Evolutionary conservation across 2,113 vertebrate genomes (phyloP).

Genomic region (Hippotragus niger): DNA sequence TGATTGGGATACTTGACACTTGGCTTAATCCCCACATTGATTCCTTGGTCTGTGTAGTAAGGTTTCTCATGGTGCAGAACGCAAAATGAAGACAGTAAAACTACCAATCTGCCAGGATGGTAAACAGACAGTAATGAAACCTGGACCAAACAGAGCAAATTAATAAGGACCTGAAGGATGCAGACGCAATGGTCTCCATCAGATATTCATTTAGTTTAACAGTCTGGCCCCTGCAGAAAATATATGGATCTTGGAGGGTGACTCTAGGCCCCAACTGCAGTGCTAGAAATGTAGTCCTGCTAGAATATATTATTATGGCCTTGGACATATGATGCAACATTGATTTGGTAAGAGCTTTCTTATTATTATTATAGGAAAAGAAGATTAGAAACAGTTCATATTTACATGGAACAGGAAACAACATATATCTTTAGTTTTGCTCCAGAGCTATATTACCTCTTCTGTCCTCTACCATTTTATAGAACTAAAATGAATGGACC

Average conservation of each 20-base stretch:
- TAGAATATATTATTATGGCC: neutral
- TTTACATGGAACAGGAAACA: neutral
- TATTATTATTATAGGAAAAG: neutral
- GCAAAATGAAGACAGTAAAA: neutral
- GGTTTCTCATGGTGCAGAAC: neutral
- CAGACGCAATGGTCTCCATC: neutral
- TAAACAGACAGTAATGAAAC: neutral
- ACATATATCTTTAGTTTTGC: neutral
- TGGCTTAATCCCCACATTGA: neutral
- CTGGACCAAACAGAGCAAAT: neutral
- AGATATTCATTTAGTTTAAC: neutral
- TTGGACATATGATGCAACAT: rapidly evolving
- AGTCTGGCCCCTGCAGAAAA: neutral
- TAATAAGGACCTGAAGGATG: neutral
- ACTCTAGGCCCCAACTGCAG: neutral
- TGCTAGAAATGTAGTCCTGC: neutral
- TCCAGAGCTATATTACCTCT: neutral
- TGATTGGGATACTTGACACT: neutral
- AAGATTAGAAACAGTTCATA: neutral
- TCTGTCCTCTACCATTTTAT: neutral
- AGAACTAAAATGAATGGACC: neutral
- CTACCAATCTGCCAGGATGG: neutral
- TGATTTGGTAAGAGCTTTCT: neutral
- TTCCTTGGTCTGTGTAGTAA: neutral
- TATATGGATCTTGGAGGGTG: neutral